These are phyloP conservation scores for Osmerus eperlanus DNA, from an alignment of 2,113 vertebrate genomes.

Conservation along the genomic window DNA sequence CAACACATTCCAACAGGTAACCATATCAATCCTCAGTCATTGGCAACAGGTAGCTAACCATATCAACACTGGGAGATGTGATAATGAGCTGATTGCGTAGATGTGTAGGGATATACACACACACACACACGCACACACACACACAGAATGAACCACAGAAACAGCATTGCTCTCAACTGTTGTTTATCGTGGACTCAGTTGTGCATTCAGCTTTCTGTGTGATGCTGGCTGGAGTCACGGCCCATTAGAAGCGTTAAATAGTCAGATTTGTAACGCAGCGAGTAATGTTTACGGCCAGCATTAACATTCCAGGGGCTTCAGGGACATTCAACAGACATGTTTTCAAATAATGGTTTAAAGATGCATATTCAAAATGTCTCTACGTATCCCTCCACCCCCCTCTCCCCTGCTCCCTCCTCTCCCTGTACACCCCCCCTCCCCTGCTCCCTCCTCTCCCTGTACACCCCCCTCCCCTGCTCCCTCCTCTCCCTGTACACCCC, in stretches of 20 bases:
- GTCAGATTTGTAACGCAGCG: conserved; percentile 58
- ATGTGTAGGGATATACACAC: conserved; percentile 17
- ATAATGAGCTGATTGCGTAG: too few relatives aligned
- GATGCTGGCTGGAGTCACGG: conserved; percentile 44
- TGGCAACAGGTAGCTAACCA: conserved; percentile 34
- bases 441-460: too few relatives aligned
- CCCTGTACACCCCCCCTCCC: too few relatives aligned
- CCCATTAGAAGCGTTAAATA: conserved; percentile 68
- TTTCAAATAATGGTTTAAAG: conserved; percentile 69
- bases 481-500: conserved; percentile 9
- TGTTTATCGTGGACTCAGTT: too few relatives aligned
- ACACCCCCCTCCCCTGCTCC: conserved; percentile 3
- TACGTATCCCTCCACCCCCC: conserved; percentile 21
- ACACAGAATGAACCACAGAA: conserved; percentile 7
- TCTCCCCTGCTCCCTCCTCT: background rate
- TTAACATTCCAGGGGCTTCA: conserved; percentile 55
- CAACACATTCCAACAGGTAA: conserved; percentile 16
- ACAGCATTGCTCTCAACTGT: background rate
- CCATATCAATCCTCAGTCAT: conserved; percentile 39
- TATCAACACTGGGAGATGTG: conserved; percentile 34
- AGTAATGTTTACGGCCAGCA: conserved; percentile 61
- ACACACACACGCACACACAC: conserved; percentile 37
- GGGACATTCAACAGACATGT: conserved; percentile 49
- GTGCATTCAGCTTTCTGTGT: too few relatives aligned
- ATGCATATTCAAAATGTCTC: conserved; percentile 58